Conservation (phyloP, 1,140 invertebrate genomes). For the Leptinotarsa defecta region DNA sequence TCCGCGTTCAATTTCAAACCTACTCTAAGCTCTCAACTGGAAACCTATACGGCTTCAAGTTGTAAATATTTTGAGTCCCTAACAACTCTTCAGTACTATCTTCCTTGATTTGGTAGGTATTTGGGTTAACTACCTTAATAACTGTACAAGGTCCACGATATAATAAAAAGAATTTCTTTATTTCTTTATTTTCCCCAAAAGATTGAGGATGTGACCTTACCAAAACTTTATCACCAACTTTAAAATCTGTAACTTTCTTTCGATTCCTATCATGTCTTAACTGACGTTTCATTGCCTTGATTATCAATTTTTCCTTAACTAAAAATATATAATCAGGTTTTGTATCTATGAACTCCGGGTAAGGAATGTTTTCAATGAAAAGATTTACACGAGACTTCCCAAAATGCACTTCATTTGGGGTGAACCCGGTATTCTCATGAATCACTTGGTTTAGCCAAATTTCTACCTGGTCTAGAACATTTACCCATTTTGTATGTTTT, state of each 20-base stretch:
- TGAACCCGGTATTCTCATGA: conserved; percentile 12
- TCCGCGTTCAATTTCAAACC: not conserved
- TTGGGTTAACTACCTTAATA: not conserved
- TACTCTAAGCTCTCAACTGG: not conserved
- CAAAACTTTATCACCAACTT: conserved; percentile 1
- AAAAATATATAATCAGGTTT: not conserved
- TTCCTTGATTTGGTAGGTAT: not conserved
- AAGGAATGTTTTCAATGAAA: not conserved
- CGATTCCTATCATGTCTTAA: not conserved
- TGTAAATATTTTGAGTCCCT: not conserved
- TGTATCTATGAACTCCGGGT: not conserved
- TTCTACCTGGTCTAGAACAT: not conserved
- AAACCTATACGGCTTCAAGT: not conserved
- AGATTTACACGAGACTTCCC: not conserved
- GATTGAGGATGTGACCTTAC: not conserved
- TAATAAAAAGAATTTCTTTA: not conserved
- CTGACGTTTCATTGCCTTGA: not conserved
- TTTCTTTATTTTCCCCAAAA: not conserved
- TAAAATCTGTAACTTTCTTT: not conserved
- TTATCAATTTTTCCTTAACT: not conserved
- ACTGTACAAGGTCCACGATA: not conserved
- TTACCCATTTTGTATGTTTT: not conserved
- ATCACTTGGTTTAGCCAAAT: not conserved
- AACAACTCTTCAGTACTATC: not conserved
- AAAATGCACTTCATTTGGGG: conserved; percentile 13